phyloP scores from a whole-genome alignment of 1,140 invertebrate genomes.

The Scaptodrosophila lebanonensis region DNA sequence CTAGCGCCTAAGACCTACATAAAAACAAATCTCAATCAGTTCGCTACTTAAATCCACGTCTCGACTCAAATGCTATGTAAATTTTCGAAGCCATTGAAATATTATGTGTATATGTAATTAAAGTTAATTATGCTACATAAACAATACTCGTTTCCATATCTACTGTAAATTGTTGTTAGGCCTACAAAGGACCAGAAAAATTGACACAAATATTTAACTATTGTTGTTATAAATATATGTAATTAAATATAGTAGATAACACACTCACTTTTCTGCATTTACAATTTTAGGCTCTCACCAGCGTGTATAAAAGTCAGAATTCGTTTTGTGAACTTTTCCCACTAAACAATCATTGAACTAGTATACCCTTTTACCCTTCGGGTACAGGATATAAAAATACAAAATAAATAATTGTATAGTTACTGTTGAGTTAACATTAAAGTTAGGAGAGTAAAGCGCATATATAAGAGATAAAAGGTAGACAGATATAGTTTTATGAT shows the following conservation, averaged over 20 bases:
- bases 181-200: background rate
- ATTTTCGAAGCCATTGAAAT: background rate
- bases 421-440: conserved; percentile 61
- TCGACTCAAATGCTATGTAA: background rate
- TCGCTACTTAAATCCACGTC: conserved; percentile 51
- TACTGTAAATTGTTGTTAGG: conserved; percentile 27
- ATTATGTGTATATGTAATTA: conserved; percentile 35
- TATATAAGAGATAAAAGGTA: conserved; percentile 8
- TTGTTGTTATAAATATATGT: conserved; percentile 6
- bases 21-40: conserved; percentile 48
- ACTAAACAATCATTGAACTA: too few relatives aligned
- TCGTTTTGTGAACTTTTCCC: too few relatives aligned
- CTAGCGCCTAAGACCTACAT: conserved; percentile 49
- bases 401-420: conserved; percentile 15
- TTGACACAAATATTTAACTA: conserved; percentile 3
- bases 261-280: too few relatives aligned
- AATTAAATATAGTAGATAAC: too few relatives aligned
- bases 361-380: too few relatives aligned
- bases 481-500: conserved; percentile 31
- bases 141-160: conserved; percentile 56
- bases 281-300: too few relatives aligned
- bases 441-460: conserved; percentile 16
- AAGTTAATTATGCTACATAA: conserved; percentile 68
- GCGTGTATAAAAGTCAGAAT: too few relatives aligned
- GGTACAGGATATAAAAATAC: conserved; percentile 3